Evolutionary conservation across 2,888 invertebrate species (phyloP).

Genomic region (Eulithis testata): DNA sequence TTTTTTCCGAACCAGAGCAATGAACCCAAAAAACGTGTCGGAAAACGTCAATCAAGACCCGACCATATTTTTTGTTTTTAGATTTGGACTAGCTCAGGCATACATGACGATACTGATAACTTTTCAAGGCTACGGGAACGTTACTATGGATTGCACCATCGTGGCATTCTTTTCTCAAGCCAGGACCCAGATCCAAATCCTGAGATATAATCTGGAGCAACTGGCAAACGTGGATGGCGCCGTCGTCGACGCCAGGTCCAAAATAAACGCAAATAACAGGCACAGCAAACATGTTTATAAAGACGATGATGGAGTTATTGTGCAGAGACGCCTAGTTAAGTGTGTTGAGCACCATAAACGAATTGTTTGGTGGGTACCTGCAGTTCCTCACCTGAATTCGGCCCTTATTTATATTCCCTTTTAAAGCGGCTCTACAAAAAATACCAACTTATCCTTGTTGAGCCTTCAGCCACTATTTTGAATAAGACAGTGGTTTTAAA

Average conservation of each 20-base stretch:
- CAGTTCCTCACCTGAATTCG: too few relatives aligned
- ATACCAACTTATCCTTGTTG: too few relatives aligned
- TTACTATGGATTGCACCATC: constrained; percentile 72
- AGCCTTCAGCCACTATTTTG: too few relatives aligned
- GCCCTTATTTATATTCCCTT: too few relatives aligned
- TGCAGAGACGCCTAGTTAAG: constrained; percentile 57
- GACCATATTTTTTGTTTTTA: constrained; percentile 42
- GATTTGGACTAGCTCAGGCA: constrained; percentile 58
- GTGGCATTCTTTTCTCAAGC: constrained; percentile 68
- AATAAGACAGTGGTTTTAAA: too few relatives aligned
- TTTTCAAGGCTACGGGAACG: constrained; percentile 67
- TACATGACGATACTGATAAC: constrained; percentile 62
- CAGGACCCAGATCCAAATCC: constrained; percentile 64
- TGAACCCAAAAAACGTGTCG: too few relatives aligned
- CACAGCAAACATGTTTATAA: constrained; percentile 39
- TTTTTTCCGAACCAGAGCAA: too few relatives aligned
- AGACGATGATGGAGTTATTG: constrained; percentile 41
- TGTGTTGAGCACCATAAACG: constrained; percentile 63
- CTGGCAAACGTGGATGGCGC: constrained; percentile 41
- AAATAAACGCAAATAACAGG: constrained; percentile 34
- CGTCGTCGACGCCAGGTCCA: constrained; percentile 20
- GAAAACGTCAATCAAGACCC: too few relatives aligned
- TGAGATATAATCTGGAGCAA: constrained; percentile 65
- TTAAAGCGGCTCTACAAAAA: too few relatives aligned
- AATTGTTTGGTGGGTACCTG: constrained; percentile 57